Evolutionary conservation across 2,797 vertebrate genomes (phyloP).

Genomic region (Sebastes variabilis): DNA sequence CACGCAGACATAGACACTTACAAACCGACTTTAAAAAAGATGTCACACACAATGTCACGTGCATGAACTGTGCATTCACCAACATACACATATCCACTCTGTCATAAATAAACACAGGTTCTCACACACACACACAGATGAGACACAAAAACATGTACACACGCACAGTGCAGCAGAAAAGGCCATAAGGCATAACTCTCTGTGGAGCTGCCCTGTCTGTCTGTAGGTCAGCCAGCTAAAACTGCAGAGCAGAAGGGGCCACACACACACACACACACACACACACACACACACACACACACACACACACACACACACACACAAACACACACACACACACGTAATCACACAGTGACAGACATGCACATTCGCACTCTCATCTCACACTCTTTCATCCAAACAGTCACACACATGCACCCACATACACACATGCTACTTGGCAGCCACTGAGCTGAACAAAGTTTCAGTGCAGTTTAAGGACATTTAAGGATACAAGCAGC

Average conservation of each 20-base stretch:
- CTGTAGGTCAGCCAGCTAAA: conserved; percentile 57
- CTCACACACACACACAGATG: neutral
- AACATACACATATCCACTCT: neutral
- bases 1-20: neutral
- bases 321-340: neutral
- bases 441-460: neutral
- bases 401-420: neutral
- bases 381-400: conserved; percentile 4
- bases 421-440: neutral
- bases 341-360: neutral
- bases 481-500: conserved; percentile 13
- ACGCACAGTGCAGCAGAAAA: neutral
- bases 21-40: neutral
- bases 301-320: conserved; percentile 18
- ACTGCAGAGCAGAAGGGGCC: conserved; percentile 65
- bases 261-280: conserved; percentile 5
- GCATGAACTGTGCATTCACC: neutral
- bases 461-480: conserved; percentile 3
- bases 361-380: neutral
- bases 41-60: conserved; percentile 8
- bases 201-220: conserved; percentile 38
- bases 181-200: conserved; percentile 54
- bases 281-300: neutral
- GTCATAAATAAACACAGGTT: conserved; percentile 6
- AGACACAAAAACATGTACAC: neutral